Evolutionary conservation across 2,888 invertebrate genomes (phyloP).

Genomic region (Dryobotodes eremita): DNA sequence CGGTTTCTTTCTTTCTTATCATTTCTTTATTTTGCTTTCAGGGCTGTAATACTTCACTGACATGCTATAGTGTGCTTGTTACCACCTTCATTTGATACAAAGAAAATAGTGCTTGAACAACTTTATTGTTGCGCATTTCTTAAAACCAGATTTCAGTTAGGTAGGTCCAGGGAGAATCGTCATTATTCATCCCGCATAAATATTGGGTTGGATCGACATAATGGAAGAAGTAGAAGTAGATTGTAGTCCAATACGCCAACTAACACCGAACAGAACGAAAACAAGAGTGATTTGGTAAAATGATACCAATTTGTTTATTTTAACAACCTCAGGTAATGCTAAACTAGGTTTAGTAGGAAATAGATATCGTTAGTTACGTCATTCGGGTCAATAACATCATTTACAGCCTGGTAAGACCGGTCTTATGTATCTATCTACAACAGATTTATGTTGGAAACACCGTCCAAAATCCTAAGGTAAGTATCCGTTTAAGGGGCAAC

Average conservation of each 20-base stretch:
- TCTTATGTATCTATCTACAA: neutral
- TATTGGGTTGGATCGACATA: neutral
- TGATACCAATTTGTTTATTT: conserved; percentile 1
- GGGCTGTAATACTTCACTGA: conserved; percentile 39
- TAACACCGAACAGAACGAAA: neutral
- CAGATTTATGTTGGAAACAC: conserved; percentile 1
- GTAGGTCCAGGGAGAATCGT: neutral
- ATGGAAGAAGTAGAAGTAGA: neutral
- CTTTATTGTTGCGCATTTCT: neutral
- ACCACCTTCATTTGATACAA: neutral
- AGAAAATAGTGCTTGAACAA: neutral
- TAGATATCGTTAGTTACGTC: neutral
- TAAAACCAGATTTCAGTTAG: neutral
- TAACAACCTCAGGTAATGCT: no score
- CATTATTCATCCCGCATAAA: conserved; percentile 1
- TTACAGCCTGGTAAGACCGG: neutral
- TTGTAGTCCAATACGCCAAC: neutral
- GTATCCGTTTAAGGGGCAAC: neutral
- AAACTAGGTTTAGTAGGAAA: neutral
- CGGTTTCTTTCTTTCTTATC: conserved; percentile 22
- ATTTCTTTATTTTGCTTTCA: conserved; percentile 27
- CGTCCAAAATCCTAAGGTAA: neutral
- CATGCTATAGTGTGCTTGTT: conserved; percentile 28
- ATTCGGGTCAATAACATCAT: conserved; percentile 2
- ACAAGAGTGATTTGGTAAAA: neutral